Percentiles rank a stretch among this genome's conserved stretches.
Evolutionary conservation across 2,888 invertebrate genomes (phyloP).

Genomic region (Lasioglossum pauxillum): DNA sequence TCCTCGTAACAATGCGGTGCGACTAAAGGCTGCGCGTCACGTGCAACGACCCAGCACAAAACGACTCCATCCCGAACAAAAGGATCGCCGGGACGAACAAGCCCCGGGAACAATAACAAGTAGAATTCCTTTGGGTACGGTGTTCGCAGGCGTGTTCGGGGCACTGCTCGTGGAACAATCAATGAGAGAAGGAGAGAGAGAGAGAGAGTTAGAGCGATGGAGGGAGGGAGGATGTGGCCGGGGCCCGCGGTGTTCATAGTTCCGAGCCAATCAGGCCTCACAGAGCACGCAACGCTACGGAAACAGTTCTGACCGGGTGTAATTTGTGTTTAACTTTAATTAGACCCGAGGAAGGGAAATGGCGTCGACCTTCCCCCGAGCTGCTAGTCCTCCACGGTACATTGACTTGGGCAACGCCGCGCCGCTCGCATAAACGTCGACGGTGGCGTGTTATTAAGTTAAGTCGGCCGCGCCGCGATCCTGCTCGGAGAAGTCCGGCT

Average conservation of each 20-base stretch:
- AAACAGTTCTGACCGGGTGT: slow-evolving; percentile 45
- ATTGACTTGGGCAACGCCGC: slow-evolving; percentile 53
- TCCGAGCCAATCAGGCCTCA: slow-evolving; percentile 31
- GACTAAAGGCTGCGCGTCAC: slow-evolving; percentile 6
- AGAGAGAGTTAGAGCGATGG: background rate
- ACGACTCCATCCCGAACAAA: background rate
- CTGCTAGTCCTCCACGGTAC: slow-evolving; percentile 49
- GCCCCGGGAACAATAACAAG: background rate
- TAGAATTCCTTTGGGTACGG: background rate
- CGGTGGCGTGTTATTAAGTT: slow-evolving; percentile 65
- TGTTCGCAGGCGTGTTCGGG: slow-evolving; percentile 3
- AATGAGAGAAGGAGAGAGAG: background rate
- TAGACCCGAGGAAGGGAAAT: slow-evolving; percentile 38
- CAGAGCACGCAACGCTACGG: slow-evolving; percentile 35
- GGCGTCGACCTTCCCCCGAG: slow-evolving; percentile 25
- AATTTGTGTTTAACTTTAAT: slow-evolving; percentile 62
- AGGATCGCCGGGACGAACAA: background rate
- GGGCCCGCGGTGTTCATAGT: background rate
- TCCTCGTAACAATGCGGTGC: slow-evolving; percentile 1
- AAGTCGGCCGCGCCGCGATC: slow-evolving; percentile 56
- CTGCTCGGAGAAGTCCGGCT: slow-evolving; percentile 19
- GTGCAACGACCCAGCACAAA: slow-evolving; percentile 5
- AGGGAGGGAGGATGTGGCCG: background rate
- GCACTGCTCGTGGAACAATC: slow-evolving; percentile 30
- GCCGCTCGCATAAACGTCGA: slow-evolving; percentile 52